phyloP scores from a whole-genome alignment of 2,888 invertebrate genomes.

The Noctua janthina region DNA sequence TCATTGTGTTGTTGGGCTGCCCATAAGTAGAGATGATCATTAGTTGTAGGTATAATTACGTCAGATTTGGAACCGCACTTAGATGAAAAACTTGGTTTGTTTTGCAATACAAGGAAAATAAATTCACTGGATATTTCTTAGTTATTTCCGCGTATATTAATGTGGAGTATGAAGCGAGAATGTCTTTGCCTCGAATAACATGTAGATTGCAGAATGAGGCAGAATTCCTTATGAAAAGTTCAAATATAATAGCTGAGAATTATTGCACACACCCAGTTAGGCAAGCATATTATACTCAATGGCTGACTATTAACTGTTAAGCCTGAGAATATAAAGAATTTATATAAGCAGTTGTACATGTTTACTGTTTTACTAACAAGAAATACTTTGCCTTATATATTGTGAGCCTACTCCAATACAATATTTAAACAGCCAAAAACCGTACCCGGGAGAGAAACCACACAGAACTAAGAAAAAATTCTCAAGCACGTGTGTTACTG shows the following conservation, averaged over 20 bases:
- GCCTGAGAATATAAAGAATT: slow-evolving; percentile 3
- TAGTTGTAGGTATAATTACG: slow-evolving; percentile 33
- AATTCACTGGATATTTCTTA: slow-evolving; percentile 8
- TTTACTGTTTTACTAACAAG: neutral
- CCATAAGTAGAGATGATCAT: slow-evolving; percentile 50
- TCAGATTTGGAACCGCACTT: slow-evolving; percentile 32
- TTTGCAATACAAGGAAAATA: slow-evolving; percentile 28
- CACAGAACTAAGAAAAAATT: slow-evolving; percentile 28
- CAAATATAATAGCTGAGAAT: slow-evolving; percentile 41
- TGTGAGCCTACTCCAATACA: neutral
- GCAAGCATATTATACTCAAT: slow-evolving; percentile 5
- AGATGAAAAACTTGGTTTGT: slow-evolving; percentile 13
- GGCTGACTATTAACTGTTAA: slow-evolving; percentile 2
- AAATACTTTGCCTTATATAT: neutral
- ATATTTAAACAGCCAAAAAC: slow-evolving; percentile 9
- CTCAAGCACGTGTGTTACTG: slow-evolving; percentile 19
- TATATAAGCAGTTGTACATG: neutral
- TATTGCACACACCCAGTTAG: slow-evolving; percentile 12
- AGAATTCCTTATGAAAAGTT: slow-evolving; percentile 37
- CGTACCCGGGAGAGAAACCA: neutral
- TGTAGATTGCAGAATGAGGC: slow-evolving; percentile 13
- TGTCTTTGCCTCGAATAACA: slow-evolving; percentile 20
- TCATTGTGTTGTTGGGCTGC: slow-evolving; percentile 36
- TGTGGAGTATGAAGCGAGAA: slow-evolving; percentile 20
- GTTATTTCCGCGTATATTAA: slow-evolving; percentile 4